Evolutionary conservation across 2,888 invertebrate species (phyloP), one percentile per base, ranked within the genome.

Genomic region (Steinernema scapterisci): DNA sequence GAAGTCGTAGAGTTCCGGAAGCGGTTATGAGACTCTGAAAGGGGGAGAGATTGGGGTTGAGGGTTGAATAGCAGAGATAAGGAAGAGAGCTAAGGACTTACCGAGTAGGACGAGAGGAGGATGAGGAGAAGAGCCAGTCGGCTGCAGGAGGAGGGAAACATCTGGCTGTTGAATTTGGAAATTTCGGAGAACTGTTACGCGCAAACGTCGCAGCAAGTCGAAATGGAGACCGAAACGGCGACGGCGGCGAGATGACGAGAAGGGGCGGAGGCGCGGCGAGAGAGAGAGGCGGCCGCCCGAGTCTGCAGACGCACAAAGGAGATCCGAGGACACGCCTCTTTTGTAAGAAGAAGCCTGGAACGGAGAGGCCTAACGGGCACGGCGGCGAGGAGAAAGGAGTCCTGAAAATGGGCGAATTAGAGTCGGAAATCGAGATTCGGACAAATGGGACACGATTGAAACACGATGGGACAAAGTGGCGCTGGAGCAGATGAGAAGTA

Each of bases 71-170:
- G 21, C 3, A 48, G 48, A 19, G 48, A 16, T 19, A 48, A 5
- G 21, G 21, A 52, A 23, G 52, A 23, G n/a, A 9, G 19, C 63
- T 16, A 16, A 13, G 63, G 63, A 63, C 63, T 63, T 27, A 63
- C 63, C 31, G 63, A 63, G 63, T 63, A 63, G 63, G 63, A 63
- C 16, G 63, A 63, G 27, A 63, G 63, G 63, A 63, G 63, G 63
- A 63, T 63, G 63, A 63, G 38, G 31, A 63, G 63, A 6, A 63
- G 63, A 13, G 63, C 63, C 63, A 63, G 31, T 25, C 63, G 63
- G 27, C 63, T 25, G 31, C 31, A 7, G 1, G 27, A 25, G 63
- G 63, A 21, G 63, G 3, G 9, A 38, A 63, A 31, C 63, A 63
- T 63, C 25, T 38, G 38, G 63, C 25, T 7, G 16, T 1, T 48